These are phyloP conservation scores for Hyles lineata DNA, from an alignment of 2,888 invertebrate species.

Conservation along the genomic window DNA sequence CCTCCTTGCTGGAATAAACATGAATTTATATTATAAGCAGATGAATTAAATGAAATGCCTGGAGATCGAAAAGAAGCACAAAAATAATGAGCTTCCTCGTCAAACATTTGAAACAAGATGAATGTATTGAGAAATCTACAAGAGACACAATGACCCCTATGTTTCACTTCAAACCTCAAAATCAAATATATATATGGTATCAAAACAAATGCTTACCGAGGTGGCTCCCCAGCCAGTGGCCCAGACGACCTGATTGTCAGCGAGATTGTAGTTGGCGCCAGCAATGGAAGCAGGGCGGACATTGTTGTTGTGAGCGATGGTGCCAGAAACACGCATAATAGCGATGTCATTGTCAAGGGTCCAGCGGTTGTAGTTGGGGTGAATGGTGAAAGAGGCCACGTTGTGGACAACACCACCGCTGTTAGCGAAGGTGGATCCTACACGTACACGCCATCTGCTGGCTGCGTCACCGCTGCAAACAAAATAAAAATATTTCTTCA, in stretches of 20 bases:
- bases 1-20: background rate
- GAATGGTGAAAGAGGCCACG: slow-evolving; percentile 44
- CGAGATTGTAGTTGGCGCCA: slow-evolving; percentile 53
- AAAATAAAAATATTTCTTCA: background rate
- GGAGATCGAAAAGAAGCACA: no score
- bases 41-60: no score
- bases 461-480: slow-evolving; percentile 46
- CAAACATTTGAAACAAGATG: background rate
- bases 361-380: slow-evolving; percentile 55
- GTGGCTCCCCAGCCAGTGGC: slow-evolving; percentile 73
- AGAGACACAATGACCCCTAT: no score
- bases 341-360: slow-evolving; percentile 60
- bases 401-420: slow-evolving; percentile 54
- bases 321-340: slow-evolving; percentile 50
- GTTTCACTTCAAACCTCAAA: background rate
- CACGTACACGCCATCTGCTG: slow-evolving; percentile 50
- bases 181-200: background rate
- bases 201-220: slow-evolving; percentile 47
- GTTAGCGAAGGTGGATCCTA: slow-evolving; percentile 53
- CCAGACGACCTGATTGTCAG: slow-evolving; percentile 58
- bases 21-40: no score
- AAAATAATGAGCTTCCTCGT: background rate
- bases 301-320: slow-evolving; percentile 47
- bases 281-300: slow-evolving; percentile 52
- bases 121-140: background rate